Evolutionary conservation across 2,888 invertebrate species (phyloP), one percentile per base, ranked within the genome.

Genomic region (Baccha elongata): DNA sequence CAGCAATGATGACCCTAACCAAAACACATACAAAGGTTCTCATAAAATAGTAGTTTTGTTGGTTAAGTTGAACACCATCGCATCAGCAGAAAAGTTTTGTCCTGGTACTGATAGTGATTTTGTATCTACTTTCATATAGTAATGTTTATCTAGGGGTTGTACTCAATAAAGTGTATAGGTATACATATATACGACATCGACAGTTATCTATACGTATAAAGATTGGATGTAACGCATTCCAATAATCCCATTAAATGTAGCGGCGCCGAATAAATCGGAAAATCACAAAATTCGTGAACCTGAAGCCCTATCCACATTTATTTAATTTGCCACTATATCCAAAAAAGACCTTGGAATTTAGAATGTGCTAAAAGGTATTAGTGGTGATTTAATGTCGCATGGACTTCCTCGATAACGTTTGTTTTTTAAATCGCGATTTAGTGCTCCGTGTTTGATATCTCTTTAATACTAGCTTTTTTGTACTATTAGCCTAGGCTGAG

Each of bases 271-370:
- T 17, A 60, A n/a, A 44, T 17, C 11, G 19, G 17, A 44, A 60
- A 60, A 60, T 60, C 60, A 32, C 15, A 60, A 44, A 44, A 44
- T 60, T 44, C 60, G 26, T 44, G 42, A 60, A 60, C 60, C 58
- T 58, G 37, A 60, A 60, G 60, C 42, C 60, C 26, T 17, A 29
- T 26, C 3, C 17, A 29, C 26, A 37, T 13, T 2, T n/a, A 60
- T 44, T 60, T 7, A 29, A 44, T 44, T 60, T 15, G 15, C 40
- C 23, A 23, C 4, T 23, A 58, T 6, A 11, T 8, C 13, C 35
- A 35, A n/a, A 50, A 17, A 32, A 11, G 52, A 21, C 53, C 53
- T 53, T 53, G n/a, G 53, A 19, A 35, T 53, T 53, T 37, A 35
- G 21, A 53, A 19, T 53, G 3, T 35, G n/a, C 7, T n/a, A 53